Conservation (phyloP, 30 jellyfish, hydroid and myxozoan genomes). For the Clytia hemisphaerica region DNA sequence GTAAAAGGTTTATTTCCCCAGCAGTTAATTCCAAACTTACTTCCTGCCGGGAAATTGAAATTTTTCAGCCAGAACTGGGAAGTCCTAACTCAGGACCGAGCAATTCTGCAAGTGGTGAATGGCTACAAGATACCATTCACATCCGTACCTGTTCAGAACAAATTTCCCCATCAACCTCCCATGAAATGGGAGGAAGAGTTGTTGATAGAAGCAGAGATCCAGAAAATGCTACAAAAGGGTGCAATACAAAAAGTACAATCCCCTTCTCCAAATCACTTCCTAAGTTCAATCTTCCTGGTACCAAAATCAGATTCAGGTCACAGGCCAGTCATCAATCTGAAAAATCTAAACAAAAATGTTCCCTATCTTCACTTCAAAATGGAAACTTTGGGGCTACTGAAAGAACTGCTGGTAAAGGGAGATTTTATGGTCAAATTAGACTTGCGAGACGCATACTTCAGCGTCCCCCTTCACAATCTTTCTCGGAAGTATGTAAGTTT, state of each 20-base stretch:
- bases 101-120: background rate
- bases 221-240: background rate
- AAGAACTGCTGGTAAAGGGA: background rate
- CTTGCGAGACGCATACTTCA: too few relatives aligned
- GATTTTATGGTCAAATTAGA: too few relatives aligned
- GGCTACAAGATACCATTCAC: constrained; percentile 6
- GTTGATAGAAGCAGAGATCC: background rate
- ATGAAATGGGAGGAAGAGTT: background rate
- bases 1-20: background rate
- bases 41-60: constrained; percentile 6
- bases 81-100: background rate
- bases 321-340: constrained; percentile 10
- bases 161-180: background rate
- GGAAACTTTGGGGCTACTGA: background rate
- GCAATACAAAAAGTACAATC: background rate
- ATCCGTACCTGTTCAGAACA: background rate
- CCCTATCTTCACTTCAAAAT: constrained; percentile 9
- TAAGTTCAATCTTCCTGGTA: constrained; percentile 5
- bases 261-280: background rate
- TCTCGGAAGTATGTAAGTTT: too few relatives aligned
- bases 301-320: background rate
- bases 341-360: background rate
- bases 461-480: too few relatives aligned
- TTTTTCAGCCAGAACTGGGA: background rate
- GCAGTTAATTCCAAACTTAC: background rate